Base-by-base conservation (phyloP, 2,797 vertebrate species). In the Tragopan temminckii region DNA sequence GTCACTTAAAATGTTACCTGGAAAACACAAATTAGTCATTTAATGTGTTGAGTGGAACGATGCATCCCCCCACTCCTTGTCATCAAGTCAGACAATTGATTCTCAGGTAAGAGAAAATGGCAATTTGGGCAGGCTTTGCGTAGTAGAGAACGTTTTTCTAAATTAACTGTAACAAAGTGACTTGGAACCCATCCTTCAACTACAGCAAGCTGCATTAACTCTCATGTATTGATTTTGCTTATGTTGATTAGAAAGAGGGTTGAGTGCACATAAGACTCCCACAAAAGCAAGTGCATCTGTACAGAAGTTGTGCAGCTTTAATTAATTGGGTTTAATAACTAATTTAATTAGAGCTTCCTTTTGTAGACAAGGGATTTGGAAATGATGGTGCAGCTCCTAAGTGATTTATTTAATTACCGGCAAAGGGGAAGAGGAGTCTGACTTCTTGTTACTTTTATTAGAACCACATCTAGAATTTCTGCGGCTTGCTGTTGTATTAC, bases 321-420 rank as follows among this genome's bases (percentile, higher is more conserved):
- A 94, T 96, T 96, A 91, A 93, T 80, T 69, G 4, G 40, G 42
- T 43, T 87, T 94, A 90, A 78, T 89, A 92, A 88, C 53, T 53
- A 66, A 58, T 89, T 89, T 91, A 94, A 95, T 92, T 89, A 62
- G 53, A 84, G 27, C 45, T 83, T 93, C 45, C 58, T 58, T 23
- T 72, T 25, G 33, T 85, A 58, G 62, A 66, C 48, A 92, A 80
- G 58, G 53, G 23, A 55, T 82, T 92, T 96, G 66, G 76, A 83
- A 85, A 61, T 62, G 40, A 50, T 80, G 46, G 9, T 69, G 63
- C 43, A 33, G 38, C 35, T 91, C 20, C 18, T 62, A 84, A 84
- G 77, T 81, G 59, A 67, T 36, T 58, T 58, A 75, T 68, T 42
- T 21, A 70, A 53, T 71, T 5, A 23, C 31, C 38, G 80, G 38